phyloP scores from a whole-genome alignment of 2,797 vertebrate species.

The Cuculus canorus region DNA sequence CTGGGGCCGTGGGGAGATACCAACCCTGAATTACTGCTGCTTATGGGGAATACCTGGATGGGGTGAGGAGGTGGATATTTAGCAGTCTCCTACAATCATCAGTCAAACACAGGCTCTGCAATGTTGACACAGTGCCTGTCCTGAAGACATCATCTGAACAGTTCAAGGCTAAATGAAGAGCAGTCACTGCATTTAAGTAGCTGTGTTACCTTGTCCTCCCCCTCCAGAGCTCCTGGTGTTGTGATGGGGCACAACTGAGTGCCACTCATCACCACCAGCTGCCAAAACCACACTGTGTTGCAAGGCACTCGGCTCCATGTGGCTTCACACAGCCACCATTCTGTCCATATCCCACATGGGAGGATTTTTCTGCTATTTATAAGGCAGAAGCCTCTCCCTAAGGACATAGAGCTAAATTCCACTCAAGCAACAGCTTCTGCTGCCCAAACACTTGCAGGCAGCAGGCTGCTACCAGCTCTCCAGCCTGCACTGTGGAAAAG shows the following conservation, averaged over 20 bases:
- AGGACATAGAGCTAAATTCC: background rate
- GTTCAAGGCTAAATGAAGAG: background rate
- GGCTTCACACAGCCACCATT: accelerated
- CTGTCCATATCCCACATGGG: background rate
- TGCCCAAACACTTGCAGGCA: background rate
- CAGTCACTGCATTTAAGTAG: background rate
- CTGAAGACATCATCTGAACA: background rate
- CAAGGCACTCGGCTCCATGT: accelerated
- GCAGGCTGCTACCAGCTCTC: background rate
- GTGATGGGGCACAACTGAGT: accelerated
- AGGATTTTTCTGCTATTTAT: background rate
- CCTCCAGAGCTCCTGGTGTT: background rate
- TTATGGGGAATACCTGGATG: background rate
- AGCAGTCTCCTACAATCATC: accelerated
- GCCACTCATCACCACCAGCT: background rate
- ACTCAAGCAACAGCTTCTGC: background rate
- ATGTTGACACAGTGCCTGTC: background rate
- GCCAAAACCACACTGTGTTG: background rate
- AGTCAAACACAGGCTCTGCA: background rate
- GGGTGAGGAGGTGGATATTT: background rate
- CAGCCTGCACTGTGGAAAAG: accelerated
- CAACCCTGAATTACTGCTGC: background rate
- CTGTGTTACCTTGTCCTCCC: background rate
- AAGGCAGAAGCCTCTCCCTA: background rate
- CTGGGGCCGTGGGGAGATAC: background rate